Evolutionary conservation across 2,797 vertebrate species (phyloP).

Genomic region (Crocidura indochinensis): DNA sequence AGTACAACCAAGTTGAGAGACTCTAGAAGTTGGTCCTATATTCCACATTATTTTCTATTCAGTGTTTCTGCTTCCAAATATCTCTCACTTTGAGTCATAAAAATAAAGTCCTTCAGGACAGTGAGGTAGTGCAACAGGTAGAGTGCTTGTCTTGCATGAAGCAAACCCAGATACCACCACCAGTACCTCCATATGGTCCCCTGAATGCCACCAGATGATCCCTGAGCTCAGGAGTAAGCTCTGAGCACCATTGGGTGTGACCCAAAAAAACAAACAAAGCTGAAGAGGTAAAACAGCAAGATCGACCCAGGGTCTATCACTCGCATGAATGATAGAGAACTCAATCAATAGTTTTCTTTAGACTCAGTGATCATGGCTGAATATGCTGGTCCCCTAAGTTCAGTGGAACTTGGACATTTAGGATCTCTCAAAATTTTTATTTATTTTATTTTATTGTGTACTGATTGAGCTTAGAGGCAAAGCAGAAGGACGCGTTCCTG

Average conservation of each 20-base stretch:
- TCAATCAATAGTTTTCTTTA: not conserved
- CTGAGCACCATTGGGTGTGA: too few species aligned
- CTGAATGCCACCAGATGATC: too few species aligned
- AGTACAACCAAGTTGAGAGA: not conserved
- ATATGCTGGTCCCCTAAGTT: not conserved
- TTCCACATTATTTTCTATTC: not conserved
- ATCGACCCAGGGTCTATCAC: not conserved
- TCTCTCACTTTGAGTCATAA: constrained; percentile 1
- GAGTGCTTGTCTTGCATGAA: too few species aligned
- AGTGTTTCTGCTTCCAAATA: not conserved
- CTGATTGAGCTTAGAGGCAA: not conserved
- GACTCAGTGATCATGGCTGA: not conserved
- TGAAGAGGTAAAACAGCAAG: not conserved
- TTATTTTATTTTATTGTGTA: not conserved
- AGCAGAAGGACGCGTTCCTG: not conserved
- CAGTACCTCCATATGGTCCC: too few species aligned
- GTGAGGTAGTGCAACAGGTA: too few species aligned
- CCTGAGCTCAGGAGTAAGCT: too few species aligned
- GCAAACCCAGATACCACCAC: too few species aligned
- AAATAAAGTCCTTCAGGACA: not conserved
- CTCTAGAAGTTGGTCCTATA: not conserved
- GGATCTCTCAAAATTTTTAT: too few species aligned
- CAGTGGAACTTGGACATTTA: not conserved
- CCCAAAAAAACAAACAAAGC: too few species aligned
- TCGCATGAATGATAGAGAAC: not conserved